phyloP scores from a whole-genome alignment of 2,797 vertebrate genomes.

The Ceyx erithaca region DNA sequence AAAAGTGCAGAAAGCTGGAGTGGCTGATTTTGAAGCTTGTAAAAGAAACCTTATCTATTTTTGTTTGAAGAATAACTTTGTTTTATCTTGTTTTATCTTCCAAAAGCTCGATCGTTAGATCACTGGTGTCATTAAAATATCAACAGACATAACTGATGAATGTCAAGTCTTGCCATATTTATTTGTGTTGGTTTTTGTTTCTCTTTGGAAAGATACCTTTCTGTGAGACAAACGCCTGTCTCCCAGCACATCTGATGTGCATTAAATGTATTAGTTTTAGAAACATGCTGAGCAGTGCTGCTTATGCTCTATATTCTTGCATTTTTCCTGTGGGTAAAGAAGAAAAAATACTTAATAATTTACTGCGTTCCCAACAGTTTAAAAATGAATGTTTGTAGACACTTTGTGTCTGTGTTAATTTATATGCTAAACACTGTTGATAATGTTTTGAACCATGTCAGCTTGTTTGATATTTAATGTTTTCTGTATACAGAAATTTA shows the following conservation, averaged over 20 bases:
- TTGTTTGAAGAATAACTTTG: neutral
- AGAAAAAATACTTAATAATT: neutral
- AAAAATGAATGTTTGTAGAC: constrained; percentile 10
- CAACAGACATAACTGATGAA: neutral
- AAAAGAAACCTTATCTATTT: neutral
- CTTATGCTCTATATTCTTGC: neutral
- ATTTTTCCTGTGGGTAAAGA: neutral
- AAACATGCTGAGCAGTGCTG: neutral
- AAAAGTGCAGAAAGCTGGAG: neutral
- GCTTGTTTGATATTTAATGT: neutral
- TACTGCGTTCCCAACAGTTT: neutral
- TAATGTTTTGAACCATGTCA: neutral
- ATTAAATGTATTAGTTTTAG: neutral
- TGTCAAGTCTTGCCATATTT: neutral
- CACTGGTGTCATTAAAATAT: neutral
- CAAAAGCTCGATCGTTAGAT: neutral
- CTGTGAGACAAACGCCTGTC: neutral
- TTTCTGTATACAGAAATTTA: neutral
- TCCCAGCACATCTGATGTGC: neutral
- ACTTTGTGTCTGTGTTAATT: constrained; percentile 6
- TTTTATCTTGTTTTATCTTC: constrained; percentile 13
- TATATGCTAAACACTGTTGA: neutral
- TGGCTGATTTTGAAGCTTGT: neutral
- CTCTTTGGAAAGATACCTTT: neutral
- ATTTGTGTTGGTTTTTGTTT: neutral